Percentiles rank a stretch among this genome's conserved stretches.
Conservation (phyloP, 1,140 invertebrate species). For the Coelopa frigida region DNA sequence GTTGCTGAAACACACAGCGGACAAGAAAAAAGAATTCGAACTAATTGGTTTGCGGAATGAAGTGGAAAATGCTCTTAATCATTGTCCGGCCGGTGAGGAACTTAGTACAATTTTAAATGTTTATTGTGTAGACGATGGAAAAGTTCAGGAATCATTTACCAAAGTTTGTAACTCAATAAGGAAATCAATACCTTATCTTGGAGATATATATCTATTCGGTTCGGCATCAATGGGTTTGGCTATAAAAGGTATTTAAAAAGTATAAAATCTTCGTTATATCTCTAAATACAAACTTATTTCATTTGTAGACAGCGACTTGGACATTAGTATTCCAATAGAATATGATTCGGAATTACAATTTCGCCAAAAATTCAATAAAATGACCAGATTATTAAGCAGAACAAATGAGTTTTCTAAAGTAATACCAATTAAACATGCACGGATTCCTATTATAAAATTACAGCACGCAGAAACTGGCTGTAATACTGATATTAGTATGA, state of each 20-base stretch:
- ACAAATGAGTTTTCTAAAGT: conserved; percentile 21
- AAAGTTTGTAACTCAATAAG: conserved; percentile 20
- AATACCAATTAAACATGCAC: conserved; percentile 26
- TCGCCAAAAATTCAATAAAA: too few relatives aligned
- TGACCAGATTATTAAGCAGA: too few relatives aligned
- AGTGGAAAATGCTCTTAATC: conserved; percentile 10
- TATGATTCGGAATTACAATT: conserved; percentile 3
- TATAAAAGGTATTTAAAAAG: conserved; percentile 21
- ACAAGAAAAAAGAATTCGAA: not conserved
- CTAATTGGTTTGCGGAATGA: conserved; percentile 12
- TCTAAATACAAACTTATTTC: not conserved
- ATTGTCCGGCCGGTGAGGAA: conserved; percentile 15
- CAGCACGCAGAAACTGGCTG: conserved; percentile 23
- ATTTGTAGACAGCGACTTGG: conserved; percentile 34
- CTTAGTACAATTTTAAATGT: conserved; percentile 18
- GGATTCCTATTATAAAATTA: conserved; percentile 38
- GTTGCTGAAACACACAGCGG: too few relatives aligned
- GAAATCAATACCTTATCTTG: conserved; percentile 10
- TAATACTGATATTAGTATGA: conserved; percentile 35
- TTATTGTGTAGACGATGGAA: conserved; percentile 17
- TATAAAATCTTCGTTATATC: not conserved
- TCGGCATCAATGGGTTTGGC: conserved; percentile 32
- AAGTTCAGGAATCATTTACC: conserved; percentile 16
- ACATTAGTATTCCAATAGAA: conserved; percentile 28
- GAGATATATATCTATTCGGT: conserved; percentile 28